A percentile compares a stretch with the other conserved stretches of the same genome.
Evolutionary conservation across 2,797 vertebrate species (phyloP).

Genomic region (Mus spretus): DNA sequence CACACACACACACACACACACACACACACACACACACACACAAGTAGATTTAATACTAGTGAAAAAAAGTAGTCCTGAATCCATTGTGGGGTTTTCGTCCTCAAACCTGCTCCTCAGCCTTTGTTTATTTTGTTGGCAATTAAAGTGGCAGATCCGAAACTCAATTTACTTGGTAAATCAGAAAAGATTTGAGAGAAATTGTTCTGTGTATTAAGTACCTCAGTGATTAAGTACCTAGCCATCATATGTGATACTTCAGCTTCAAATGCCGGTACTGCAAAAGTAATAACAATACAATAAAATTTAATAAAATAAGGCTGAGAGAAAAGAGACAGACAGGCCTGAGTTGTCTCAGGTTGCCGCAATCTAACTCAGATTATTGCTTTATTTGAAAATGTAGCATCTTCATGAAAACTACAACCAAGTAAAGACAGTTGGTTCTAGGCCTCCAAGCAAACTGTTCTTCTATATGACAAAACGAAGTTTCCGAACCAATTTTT

Average conservation of each 20-base stretch:
- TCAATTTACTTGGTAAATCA: background rate
- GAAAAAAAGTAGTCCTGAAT: background rate
- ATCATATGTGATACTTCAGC: background rate
- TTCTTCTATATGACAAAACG: too few relatives aligned
- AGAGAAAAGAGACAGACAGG: background rate
- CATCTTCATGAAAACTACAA: background rate
- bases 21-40: background rate
- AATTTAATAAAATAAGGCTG: background rate
- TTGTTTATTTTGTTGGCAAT: too few relatives aligned
- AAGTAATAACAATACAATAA: too few relatives aligned
- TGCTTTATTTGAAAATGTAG: background rate
- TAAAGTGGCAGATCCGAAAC: background rate
- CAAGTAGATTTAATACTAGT: background rate
- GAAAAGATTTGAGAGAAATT: background rate
- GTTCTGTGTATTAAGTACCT: background rate
- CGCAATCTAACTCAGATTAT: background rate
- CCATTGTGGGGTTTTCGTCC: too few relatives aligned
- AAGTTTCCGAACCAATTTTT: background rate
- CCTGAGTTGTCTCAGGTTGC: rapidly evolving
- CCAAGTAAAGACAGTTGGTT: background rate
- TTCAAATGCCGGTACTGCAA: background rate
- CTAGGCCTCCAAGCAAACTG: background rate
- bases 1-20: background rate
- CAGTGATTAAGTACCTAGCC: background rate
- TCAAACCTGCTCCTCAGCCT: background rate